Evolutionary conservation across 1,140 invertebrate species (phyloP), one percentile per base, ranked within the genome.

Genomic region (Zaprionus vittiger): DNA sequence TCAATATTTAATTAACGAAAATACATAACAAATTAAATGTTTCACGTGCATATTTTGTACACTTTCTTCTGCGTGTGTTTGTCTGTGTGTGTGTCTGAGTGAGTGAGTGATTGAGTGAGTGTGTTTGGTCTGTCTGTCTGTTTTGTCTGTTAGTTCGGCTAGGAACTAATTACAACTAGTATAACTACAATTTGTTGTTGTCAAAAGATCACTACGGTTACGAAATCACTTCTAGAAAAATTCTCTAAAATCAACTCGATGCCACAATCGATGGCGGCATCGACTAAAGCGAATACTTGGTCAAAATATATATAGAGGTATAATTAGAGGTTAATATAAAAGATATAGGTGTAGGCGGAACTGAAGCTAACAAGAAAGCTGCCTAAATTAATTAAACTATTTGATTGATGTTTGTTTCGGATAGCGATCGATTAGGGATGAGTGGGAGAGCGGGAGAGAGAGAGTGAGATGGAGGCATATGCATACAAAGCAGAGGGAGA

Each of bases 161-260:
- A 89, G 75, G 85, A 89, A 84, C 85, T 84, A 90, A 89, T 86
- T 86, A 86, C 77, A 81, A 90, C 80, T 89, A 80, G 75, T 78
- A 70, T 74, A 78, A 80, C 78, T 80, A 80, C 69, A 37, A 62
- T 54, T 73, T 70, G 47, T 79, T 75, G 54, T 75, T 66, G 65
- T 70, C 66, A 79, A 90, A 87, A 77, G 70, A 77, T 89, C 84
- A 89, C 84, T 90, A 81, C 79, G 71, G 81, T 80, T 90, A 84
- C 81, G 78, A 89, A 90, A 89, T 89, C 85, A 83, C 84, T 76
- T 89, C 73, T 81, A 84, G 72, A 84, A 84, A 70, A 89, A 89
- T 79, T 87, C 78, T 86, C 84, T 87, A 87, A 83, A 77, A 47
- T 47, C 81, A 79, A 76, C 66, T 78, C 79, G 65, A 81, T 89